These are phyloP conservation scores for Columba guinea DNA, from an alignment of 2,797 vertebrate species.

Conservation along the genomic window DNA sequence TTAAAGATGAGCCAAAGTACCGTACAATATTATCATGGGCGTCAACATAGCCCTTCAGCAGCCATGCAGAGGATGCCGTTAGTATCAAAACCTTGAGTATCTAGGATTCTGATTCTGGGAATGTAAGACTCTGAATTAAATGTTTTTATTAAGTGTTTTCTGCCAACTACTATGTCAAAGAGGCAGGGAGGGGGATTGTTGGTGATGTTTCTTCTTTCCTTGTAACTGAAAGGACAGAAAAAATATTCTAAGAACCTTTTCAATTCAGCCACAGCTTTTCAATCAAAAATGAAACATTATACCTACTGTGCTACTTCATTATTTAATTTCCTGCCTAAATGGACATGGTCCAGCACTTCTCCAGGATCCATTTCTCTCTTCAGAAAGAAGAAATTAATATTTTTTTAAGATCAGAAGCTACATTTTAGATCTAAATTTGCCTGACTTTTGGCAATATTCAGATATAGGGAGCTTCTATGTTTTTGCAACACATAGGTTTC, in stretches of 20 bases:
- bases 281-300: background rate
- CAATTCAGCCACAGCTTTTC: background rate
- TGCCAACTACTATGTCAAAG: background rate
- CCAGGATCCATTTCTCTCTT: background rate
- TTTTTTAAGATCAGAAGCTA: background rate
- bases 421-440: constrained; percentile 30
- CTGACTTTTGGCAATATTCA: constrained; percentile 20
- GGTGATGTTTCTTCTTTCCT: background rate
- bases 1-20: constrained; percentile 67
- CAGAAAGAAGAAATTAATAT: background rate
- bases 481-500: constrained; percentile 55
- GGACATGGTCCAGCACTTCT: background rate
- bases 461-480: constrained; percentile 28
- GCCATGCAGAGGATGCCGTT: background rate
- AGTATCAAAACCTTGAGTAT: background rate
- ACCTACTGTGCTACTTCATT: background rate
- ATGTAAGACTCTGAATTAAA: background rate
- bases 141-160: background rate
- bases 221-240: background rate
- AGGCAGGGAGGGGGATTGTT: background rate
- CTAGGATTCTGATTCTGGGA: background rate
- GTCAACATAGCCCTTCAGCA: constrained; percentile 16
- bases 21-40: background rate
- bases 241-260: background rate
- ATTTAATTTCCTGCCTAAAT: constrained; percentile 7